Evolutionary conservation across 64 coral and sea anemone genomes (phyloP).

Genomic region (Astreopora myriophthalma): DNA sequence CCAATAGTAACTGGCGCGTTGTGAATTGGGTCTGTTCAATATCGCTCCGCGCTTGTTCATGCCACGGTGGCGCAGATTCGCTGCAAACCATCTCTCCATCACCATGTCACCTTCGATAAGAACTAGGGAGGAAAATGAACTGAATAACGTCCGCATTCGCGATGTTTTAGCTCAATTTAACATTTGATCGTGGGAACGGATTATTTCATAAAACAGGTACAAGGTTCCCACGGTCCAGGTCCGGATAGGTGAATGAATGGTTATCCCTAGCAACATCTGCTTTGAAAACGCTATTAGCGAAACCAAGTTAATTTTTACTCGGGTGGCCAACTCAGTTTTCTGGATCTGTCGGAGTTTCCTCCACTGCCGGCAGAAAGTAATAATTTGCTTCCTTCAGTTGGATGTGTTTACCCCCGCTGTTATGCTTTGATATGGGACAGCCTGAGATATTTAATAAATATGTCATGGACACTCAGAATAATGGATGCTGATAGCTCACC

Average conservation of each 20-base stretch:
- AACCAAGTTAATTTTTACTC: too few relatives aligned
- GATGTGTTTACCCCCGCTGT: background rate
- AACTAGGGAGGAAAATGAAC: background rate
- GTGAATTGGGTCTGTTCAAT: background rate
- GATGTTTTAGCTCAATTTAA: background rate
- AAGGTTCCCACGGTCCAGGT: too few relatives aligned
- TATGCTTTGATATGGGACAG: background rate
- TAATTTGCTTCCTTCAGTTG: background rate
- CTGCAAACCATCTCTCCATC: background rate
- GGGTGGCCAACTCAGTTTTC: background rate
- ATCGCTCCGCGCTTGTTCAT: background rate
- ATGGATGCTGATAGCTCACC: background rate
- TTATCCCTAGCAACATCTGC: too few relatives aligned
- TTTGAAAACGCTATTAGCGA: too few relatives aligned
- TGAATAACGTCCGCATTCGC: background rate
- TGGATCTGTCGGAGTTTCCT: background rate
- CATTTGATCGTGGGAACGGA: background rate
- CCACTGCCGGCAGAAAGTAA: background rate
- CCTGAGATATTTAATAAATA: background rate
- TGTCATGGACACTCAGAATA: background rate
- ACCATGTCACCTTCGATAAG: slow-evolving; percentile 30
- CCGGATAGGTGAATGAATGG: too few relatives aligned
- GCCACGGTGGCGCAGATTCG: background rate
- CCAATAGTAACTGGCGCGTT: background rate
- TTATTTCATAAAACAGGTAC: background rate